Base-by-base conservation (phyloP, 2,888 invertebrate species). In the Volucella inanis region DNA sequence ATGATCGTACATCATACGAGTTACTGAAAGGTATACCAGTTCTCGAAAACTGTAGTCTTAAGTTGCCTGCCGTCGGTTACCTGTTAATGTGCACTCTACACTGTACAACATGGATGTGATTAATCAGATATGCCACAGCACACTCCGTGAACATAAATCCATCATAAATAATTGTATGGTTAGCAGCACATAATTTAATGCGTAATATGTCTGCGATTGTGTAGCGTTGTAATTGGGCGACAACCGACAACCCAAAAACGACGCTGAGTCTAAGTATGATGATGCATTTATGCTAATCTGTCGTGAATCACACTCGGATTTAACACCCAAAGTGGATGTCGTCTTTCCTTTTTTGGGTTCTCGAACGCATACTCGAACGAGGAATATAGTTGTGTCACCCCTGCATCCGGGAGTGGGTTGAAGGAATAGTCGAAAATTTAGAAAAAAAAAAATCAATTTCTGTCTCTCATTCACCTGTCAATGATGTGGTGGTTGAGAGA, bases 231-330 rank as follows among this genome's bases (percentile, higher is more conserved):
- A 77, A 83, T 72, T 68, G 68, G 70, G 57, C 57, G 38, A 62
- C 41, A 31, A 31, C 31, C 31, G 31, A 31, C 31, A 31, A 65
- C 38, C 57, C 22, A 68, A 47, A 64, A 31, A 31, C 31, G 31
- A 31, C 31, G 31, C 31, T 6, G 14, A n/a, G 57, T 67, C 65
- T 67, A 4, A 10, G 47, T 45, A 45, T 54, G 59, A 71, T 74
- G 83, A 78, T 83, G 83, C 74, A 83, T 83, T 68, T 81, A 80
- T 77, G 76, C 76, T 85, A 85, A 85, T 85, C 76, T 72, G 72
- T 72, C 68, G 55, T 85, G 80, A 76, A 72, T 81, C 76, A 85
- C 85, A 85, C 76, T 68, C 38, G 45, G 50, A 68, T 47, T 68
- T 85, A 81, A 81, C 85, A 81, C 85, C 68, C 72, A 49, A 62